Conservation (phyloP, 2,797 vertebrate genomes). For the Anguilla obscura region DNA sequence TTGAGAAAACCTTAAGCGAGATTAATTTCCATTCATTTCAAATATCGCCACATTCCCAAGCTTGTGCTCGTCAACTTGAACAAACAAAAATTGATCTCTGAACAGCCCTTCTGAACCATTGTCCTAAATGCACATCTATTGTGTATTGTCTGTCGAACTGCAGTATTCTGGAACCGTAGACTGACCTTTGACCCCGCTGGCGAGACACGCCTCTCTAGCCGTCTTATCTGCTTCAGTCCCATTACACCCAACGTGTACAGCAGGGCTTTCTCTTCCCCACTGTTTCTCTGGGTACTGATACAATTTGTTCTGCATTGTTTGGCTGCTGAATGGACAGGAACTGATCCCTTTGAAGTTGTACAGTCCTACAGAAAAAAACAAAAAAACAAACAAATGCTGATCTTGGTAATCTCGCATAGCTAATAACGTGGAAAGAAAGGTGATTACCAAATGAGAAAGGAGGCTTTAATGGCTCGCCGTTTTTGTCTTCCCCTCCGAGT, state of each 20-base stretch:
- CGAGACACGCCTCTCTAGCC: constrained; percentile 40
- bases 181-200: constrained; percentile 52
- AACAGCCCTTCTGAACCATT: background rate
- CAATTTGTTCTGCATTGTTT: constrained; percentile 67
- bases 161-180: constrained; percentile 13
- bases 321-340: constrained; percentile 57
- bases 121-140: background rate
- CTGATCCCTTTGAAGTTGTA: constrained; percentile 60
- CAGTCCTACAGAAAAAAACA: constrained; percentile 55
- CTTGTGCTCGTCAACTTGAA: background rate
- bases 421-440: constrained; percentile 45
- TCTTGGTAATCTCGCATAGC: constrained; percentile 41
- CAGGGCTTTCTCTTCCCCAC: constrained; percentile 55
- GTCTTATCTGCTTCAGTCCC: constrained; percentile 47
- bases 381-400: constrained; percentile 27
- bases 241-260: constrained; percentile 52
- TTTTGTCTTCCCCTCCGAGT: background rate
- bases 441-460: constrained; percentile 43
- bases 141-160: background rate
- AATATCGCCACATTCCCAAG: background rate
- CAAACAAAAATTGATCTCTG: background rate
- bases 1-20: background rate
- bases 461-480: constrained; percentile 32
- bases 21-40: background rate
- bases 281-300: constrained; percentile 62